Conservation (phyloP, 2,797 vertebrate species). For the Parotocinclus haroldoi region DNA sequence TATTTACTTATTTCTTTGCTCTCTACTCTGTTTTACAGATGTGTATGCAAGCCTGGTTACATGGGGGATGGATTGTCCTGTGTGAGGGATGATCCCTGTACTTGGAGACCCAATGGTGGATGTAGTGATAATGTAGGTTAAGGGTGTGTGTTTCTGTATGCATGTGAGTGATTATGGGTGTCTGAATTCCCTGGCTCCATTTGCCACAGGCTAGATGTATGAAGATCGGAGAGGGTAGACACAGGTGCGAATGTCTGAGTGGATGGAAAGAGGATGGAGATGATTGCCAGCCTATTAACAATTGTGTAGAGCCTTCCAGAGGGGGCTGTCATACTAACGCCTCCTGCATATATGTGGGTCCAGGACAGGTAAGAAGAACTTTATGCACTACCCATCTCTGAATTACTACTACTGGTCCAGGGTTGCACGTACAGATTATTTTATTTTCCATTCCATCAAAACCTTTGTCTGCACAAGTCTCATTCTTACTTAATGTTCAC, state of each 20-base stretch:
- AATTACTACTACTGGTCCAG: not conserved
- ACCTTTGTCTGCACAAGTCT: not conserved
- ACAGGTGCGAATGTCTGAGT: constrained; percentile 76
- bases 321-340: constrained; percentile 83
- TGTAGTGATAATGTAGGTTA: constrained; percentile 77
- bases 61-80: constrained; percentile 84
- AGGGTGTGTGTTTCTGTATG: not conserved
- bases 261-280: constrained; percentile 84
- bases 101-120: constrained; percentile 60
- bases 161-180: not conserved
- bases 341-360: constrained; percentile 83
- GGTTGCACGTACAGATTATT: not conserved
- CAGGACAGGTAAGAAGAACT: constrained; percentile 78
- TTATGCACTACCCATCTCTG: not conserved
- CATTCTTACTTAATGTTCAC: not conserved
- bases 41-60: constrained; percentile 85
- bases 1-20: no score
- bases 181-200: not conserved
- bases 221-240: constrained; percentile 60
- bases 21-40: constrained; percentile 64
- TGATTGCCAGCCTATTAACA: constrained; percentile 83
- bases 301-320: constrained; percentile 66
- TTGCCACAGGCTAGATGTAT: constrained; percentile 81
- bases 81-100: constrained; percentile 76
- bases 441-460: not conserved